Conservation (phyloP, 2,888 invertebrate genomes). For the Archips crataeganus region DNA sequence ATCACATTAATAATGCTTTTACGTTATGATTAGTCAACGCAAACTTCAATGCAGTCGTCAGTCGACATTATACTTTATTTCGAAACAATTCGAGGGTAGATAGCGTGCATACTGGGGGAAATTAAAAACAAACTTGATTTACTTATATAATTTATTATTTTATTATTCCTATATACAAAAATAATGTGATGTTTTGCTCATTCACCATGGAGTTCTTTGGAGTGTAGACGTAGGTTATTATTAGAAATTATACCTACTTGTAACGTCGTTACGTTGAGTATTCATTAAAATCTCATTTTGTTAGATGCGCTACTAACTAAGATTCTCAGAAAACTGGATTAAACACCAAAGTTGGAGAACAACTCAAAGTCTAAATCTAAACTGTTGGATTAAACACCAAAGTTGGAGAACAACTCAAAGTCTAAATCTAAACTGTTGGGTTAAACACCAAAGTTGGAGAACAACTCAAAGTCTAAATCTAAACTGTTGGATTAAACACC, state of each 20-base stretch:
- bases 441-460: neutral
- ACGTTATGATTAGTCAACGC: neutral
- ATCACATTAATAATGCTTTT: neutral
- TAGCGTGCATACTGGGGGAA: neutral
- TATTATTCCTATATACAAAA: slow-evolving; percentile 18
- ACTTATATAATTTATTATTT: slow-evolving; percentile 19
- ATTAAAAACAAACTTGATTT: neutral
- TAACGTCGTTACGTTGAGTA: neutral
- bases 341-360: neutral
- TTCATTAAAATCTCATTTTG: neutral
- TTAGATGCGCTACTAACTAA: neutral
- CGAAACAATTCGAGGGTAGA: no score
- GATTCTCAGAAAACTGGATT: neutral
- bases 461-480: neutral
- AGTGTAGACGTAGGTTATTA: neutral
- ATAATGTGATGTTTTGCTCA: slow-evolving; percentile 27
- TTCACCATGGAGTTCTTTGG: slow-evolving; percentile 22
- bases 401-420: neutral
- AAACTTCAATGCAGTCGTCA: no score
- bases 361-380: neutral
- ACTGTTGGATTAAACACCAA: neutral
- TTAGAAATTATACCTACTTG: neutral
- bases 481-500: neutral
- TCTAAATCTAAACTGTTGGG: neutral
- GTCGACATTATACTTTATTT: no score